Evolutionary conservation across 2,797 vertebrate genomes (phyloP).

Genomic region (Todus mexicanus): DNA sequence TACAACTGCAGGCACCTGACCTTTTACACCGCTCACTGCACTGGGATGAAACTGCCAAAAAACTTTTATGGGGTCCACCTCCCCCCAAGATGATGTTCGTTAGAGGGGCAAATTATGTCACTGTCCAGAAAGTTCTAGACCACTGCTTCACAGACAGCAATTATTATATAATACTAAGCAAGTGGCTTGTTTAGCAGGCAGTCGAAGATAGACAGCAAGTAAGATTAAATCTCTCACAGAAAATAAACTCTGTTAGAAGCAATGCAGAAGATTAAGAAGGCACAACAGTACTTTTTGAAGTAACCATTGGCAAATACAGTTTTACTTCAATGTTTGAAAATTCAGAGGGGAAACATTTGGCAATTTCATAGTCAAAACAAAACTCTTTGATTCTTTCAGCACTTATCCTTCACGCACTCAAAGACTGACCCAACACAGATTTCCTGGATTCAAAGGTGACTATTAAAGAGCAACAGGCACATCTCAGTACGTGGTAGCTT

Average conservation of each 20-base stretch:
- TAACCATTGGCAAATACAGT: background rate
- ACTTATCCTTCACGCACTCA: background rate
- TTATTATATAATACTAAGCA: rapidly evolving
- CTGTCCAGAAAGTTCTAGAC: background rate
- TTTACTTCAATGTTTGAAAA: background rate
- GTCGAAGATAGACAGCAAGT: background rate
- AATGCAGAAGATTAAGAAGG: background rate
- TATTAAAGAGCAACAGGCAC: background rate
- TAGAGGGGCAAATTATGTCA: background rate
- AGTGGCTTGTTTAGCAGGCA: background rate
- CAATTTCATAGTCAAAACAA: background rate
- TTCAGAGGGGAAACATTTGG: background rate
- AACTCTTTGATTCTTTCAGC: background rate
- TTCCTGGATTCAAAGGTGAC: background rate
- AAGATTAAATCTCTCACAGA: background rate
- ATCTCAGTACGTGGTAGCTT: background rate
- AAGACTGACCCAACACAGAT: background rate
- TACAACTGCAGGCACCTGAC: background rate
- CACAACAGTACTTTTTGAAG: background rate
- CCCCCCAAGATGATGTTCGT: no score
- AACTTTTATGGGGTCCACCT: background rate
- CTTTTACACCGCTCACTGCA: background rate
- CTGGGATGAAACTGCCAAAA: background rate
- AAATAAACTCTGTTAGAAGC: background rate
- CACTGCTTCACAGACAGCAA: background rate